phyloP scores from a whole-genome alignment of 2,888 invertebrate genomes.

The Lydus trimaculatus region DNA sequence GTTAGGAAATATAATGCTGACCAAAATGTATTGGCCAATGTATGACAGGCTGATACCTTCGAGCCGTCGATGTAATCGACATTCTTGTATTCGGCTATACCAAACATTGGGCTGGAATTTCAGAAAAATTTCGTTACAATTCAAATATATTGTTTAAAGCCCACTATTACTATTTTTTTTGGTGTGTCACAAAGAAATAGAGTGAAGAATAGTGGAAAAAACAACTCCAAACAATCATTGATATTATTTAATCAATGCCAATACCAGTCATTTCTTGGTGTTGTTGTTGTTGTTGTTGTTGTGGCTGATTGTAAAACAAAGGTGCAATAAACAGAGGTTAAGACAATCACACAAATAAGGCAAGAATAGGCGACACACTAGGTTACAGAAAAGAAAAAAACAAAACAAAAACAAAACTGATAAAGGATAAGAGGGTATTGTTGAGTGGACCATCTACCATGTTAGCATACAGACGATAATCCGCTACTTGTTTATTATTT shows the following conservation, averaged over 20 bases:
- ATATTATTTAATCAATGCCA: slow-evolving; percentile 8
- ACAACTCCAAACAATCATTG: slow-evolving; percentile 23
- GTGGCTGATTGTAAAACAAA: slow-evolving; percentile 24
- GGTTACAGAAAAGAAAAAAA: no score
- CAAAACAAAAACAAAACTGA: neutral
- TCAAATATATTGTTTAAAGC: no score
- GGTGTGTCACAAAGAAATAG: no score
- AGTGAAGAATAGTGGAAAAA: slow-evolving; percentile 18
- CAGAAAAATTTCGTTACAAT: slow-evolving; percentile 47
- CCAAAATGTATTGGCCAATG: slow-evolving; percentile 78
- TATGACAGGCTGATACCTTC: slow-evolving; percentile 78
- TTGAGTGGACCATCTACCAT: no score
- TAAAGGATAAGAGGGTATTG: neutral
- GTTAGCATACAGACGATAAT: neutral
- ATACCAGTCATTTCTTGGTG: slow-evolving; percentile 38
- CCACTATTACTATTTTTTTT: neutral
- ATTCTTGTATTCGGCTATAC: slow-evolving; percentile 76
- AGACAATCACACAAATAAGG: slow-evolving; percentile 33
- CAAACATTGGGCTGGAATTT: slow-evolving; percentile 80
- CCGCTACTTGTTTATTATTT: neutral
- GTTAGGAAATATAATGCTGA: slow-evolving; percentile 81
- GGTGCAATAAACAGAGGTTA: slow-evolving; percentile 37
- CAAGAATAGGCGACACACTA: slow-evolving; percentile 17
- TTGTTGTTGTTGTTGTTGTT: neutral
- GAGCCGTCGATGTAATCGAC: slow-evolving; percentile 75